phyloP scores from a whole-genome alignment of 2,113 vertebrate species.

The Ptychochromis oligacanthus region DNA sequence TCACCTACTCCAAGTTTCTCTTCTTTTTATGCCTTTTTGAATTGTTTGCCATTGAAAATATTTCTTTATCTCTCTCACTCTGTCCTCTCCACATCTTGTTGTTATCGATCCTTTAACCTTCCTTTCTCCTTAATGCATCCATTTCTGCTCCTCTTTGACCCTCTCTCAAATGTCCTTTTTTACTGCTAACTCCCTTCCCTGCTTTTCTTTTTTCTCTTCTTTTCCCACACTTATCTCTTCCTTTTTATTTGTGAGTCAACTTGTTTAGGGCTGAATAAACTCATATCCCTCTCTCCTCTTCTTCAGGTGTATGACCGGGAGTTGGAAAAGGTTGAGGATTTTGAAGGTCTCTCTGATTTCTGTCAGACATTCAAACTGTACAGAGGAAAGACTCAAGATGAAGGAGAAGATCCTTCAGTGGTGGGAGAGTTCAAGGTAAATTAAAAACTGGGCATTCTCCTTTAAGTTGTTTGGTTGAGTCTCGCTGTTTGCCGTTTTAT shows the following conservation, averaged over 20 bases:
- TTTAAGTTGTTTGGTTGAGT: not conserved
- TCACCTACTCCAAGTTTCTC: rapidly evolving
- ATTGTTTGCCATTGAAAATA: not conserved
- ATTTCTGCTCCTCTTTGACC: not conserved
- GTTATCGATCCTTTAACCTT: not conserved
- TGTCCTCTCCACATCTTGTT: not conserved
- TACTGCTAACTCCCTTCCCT: not conserved
- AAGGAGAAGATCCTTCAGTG: slow-evolving; percentile 88
- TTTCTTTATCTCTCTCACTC: not conserved
- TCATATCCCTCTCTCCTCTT: not conserved
- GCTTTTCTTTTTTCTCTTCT: not conserved
- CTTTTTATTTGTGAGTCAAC: not conserved
- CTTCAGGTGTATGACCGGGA: slow-evolving; percentile 87
- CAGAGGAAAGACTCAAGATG: slow-evolving; percentile 87
- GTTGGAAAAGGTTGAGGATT: slow-evolving; percentile 87
- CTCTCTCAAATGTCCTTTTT: not conserved
- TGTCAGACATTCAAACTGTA: slow-evolving; percentile 93
- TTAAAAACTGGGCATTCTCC: not conserved
- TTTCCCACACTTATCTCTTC: not conserved
- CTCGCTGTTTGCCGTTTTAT: not conserved
- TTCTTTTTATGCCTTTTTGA: not conserved
- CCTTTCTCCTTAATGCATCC: not conserved
- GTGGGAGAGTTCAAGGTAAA: slow-evolving; percentile 97
- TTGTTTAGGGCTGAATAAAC: not conserved
- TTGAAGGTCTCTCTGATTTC: slow-evolving; percentile 88